These are phyloP conservation scores for Plecturocebus donacophilus DNA, from an alignment of 2,113 vertebrate genomes.

Conservation along the genomic window DNA sequence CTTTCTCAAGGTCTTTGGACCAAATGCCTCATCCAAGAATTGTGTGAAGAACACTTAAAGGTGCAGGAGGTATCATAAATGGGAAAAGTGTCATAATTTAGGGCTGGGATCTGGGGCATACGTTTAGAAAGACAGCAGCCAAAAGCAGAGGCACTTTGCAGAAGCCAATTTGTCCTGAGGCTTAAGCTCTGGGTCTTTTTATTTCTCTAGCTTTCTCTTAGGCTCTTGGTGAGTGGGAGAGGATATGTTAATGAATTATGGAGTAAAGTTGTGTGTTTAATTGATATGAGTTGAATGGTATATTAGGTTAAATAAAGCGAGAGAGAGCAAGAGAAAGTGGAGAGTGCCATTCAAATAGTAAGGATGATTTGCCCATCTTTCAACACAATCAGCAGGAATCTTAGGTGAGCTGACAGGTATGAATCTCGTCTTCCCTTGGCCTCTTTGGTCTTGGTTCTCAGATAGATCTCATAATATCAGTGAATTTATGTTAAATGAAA, in stretches of 20 bases:
- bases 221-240: not conserved
- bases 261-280: not conserved
- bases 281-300: not conserved
- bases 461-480: not conserved
- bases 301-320: not conserved
- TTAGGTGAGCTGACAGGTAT: not conserved
- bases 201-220: not conserved
- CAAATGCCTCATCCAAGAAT: constrained; percentile 37
- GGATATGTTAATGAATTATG: not conserved
- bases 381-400: not conserved
- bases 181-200: not conserved
- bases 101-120: not conserved
- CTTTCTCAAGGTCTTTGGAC: constrained; percentile 48
- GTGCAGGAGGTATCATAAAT: not conserved
- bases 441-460: constrained; percentile 7
- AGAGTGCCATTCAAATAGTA: not conserved
- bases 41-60: constrained; percentile 40
- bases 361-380: not conserved
- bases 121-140: not conserved
- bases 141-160: not conserved
- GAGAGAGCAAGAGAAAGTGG: not conserved
- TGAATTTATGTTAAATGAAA: not conserved
- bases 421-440: not conserved
- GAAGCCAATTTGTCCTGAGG: not conserved
- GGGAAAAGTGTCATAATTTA: not conserved